phyloP scores from a whole-genome alignment of 1,140 invertebrate genomes.

The Heliconius himera region DNA sequence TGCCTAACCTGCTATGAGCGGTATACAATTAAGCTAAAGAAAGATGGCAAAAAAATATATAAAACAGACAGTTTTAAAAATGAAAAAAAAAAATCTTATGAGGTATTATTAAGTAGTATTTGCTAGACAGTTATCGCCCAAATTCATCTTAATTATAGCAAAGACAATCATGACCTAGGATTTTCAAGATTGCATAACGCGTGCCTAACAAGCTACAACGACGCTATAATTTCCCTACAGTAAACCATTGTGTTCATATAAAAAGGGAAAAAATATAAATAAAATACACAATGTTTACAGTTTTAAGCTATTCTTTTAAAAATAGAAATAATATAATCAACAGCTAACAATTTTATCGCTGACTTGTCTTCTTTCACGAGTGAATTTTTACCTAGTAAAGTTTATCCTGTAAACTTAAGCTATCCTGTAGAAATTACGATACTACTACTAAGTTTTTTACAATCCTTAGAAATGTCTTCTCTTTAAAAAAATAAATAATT shows the following conservation, averaged over 20 bases:
- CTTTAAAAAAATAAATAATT: too few species aligned
- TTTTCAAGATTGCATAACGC: background rate
- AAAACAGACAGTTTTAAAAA: background rate
- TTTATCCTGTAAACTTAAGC: too few species aligned
- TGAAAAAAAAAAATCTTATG: background rate
- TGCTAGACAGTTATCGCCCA: background rate
- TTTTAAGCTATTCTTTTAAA: background rate
- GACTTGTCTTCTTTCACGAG: background rate
- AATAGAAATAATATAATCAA: background rate
- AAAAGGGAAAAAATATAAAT: background rate
- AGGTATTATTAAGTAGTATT: background rate
- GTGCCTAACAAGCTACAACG: background rate
- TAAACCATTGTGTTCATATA: background rate
- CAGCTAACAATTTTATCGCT: background rate
- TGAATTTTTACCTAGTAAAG: background rate
- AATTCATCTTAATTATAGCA: background rate
- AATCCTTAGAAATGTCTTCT: too few species aligned
- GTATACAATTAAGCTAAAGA: too few species aligned
- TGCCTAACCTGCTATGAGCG: too few species aligned
- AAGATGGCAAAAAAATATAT: background rate
- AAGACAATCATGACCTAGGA: conserved; percentile 12
- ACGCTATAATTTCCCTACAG: background rate
- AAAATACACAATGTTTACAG: background rate
- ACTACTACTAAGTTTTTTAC: too few species aligned
- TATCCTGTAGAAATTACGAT: background rate